Evolutionary conservation across 2,797 vertebrate species (phyloP).

Genomic region (Esox masquinongy): DNA sequence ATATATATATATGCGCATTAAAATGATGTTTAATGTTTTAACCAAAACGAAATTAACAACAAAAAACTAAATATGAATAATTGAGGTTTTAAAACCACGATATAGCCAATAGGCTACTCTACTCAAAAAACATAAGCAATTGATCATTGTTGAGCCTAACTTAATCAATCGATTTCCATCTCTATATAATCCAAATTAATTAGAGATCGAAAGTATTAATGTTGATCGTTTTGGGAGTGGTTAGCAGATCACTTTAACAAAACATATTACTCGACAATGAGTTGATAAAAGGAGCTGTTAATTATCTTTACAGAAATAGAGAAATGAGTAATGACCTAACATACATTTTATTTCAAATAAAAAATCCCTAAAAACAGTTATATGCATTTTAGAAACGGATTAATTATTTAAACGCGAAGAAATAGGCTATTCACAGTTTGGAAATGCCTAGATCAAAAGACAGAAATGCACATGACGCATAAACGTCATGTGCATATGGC

Average conservation of each 20-base stretch:
- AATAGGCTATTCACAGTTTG: no score
- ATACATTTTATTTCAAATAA: no score
- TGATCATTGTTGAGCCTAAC: background rate
- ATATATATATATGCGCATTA: background rate
- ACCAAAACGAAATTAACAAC: background rate
- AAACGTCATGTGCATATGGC: background rate
- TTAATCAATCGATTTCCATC: background rate
- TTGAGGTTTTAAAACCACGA: background rate
- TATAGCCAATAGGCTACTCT: background rate
- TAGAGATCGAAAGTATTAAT: background rate
- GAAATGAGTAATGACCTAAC: background rate
- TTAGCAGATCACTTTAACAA: background rate
- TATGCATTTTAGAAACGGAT: no score
- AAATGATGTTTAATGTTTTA: background rate
- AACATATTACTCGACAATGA: background rate
- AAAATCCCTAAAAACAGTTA: no score
- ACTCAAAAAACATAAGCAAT: background rate
- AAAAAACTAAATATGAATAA: no score
- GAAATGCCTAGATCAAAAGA: no score
- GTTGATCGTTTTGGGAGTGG: background rate
- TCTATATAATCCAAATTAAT: background rate
- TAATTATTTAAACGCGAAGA: no score
- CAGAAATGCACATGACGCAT: no score
- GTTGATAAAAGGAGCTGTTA: background rate
- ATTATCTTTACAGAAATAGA: background rate